A percentile compares a stretch with the other conserved stretches of the same genome.
phyloP scores from a whole-genome alignment of 2,888 invertebrate species.

The Alcis repandata region DNA sequence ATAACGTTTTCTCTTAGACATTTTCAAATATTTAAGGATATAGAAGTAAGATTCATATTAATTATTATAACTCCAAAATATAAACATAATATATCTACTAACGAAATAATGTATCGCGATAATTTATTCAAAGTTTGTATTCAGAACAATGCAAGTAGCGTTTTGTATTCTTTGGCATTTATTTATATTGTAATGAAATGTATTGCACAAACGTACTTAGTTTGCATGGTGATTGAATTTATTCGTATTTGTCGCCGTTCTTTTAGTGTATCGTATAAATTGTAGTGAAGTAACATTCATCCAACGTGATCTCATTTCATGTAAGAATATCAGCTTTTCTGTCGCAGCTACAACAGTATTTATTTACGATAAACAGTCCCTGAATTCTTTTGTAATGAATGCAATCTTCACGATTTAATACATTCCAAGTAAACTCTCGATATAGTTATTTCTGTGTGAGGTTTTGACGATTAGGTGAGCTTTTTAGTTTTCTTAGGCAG shows the following conservation, averaged over 20 bases:
- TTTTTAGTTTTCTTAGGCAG: constrained; percentile 79
- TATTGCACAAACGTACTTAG: constrained; percentile 86
- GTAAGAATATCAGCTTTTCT: constrained; percentile 67
- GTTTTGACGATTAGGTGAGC: constrained; percentile 74
- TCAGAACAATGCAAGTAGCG: constrained; percentile 67
- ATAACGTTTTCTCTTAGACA: constrained; percentile 71
- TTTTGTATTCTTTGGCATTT: constrained; percentile 75
- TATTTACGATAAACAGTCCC: constrained; percentile 59
- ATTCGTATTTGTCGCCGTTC: constrained; percentile 59
- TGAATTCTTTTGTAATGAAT: constrained; percentile 67
- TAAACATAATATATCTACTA: constrained; percentile 62
- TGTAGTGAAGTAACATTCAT: constrained; percentile 68
- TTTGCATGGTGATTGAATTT: constrained; percentile 66
- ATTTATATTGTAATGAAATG: constrained; percentile 67
- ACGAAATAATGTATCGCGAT: constrained; percentile 65
- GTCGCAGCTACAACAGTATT: constrained; percentile 62
- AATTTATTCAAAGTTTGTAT: constrained; percentile 67
- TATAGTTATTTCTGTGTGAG: constrained; percentile 72
- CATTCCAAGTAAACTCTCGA: constrained; percentile 81
- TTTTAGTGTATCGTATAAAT: constrained; percentile 63
- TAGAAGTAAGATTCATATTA: constrained; percentile 63
- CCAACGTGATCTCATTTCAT: constrained; percentile 82
- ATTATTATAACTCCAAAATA: constrained; percentile 58
- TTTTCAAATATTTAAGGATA: constrained; percentile 74
- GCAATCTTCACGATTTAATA: constrained; percentile 64